Evolutionary conservation across 2,797 vertebrate genomes (phyloP).

Genomic region (Spinus pinus): DNA sequence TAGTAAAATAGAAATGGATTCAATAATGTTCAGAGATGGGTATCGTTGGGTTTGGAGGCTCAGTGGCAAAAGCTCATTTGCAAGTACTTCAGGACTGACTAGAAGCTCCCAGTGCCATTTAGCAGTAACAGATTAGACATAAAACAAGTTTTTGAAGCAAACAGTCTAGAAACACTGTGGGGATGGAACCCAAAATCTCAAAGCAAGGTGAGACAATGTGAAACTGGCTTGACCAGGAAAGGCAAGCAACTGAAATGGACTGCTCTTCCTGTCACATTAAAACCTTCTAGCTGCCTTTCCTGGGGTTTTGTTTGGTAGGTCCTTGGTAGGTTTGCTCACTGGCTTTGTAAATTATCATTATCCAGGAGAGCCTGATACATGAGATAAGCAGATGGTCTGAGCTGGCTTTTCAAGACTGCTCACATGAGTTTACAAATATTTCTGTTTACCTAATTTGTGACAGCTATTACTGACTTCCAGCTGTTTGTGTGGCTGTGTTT

Average conservation of each 20-base stretch:
- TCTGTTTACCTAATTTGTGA: neutral
- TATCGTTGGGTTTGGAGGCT: neutral
- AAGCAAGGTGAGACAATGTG: neutral
- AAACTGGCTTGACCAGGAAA: neutral
- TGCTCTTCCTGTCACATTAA: neutral
- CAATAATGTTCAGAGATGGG: neutral
- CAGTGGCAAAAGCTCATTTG: neutral
- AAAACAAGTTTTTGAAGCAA: neutral
- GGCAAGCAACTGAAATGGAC: neutral
- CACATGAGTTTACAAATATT: slow-evolving; percentile 6
- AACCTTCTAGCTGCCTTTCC: neutral
- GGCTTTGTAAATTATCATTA: neutral
- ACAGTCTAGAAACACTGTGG: neutral
- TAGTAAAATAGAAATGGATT: neutral
- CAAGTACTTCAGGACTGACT: neutral
- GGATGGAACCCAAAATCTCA: neutral
- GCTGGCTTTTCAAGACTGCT: neutral
- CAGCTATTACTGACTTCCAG: slow-evolving; percentile 5
- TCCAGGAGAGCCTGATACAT: neutral
- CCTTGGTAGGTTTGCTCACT: neutral
- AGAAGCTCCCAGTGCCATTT: neutral
- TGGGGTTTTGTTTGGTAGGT: neutral
- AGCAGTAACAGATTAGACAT: neutral
- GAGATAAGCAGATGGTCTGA: neutral
- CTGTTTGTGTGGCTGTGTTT: neutral